phyloP scores from a whole-genome alignment of 2,797 vertebrate species.

The Parauchenoglanis punctatus region DNA sequence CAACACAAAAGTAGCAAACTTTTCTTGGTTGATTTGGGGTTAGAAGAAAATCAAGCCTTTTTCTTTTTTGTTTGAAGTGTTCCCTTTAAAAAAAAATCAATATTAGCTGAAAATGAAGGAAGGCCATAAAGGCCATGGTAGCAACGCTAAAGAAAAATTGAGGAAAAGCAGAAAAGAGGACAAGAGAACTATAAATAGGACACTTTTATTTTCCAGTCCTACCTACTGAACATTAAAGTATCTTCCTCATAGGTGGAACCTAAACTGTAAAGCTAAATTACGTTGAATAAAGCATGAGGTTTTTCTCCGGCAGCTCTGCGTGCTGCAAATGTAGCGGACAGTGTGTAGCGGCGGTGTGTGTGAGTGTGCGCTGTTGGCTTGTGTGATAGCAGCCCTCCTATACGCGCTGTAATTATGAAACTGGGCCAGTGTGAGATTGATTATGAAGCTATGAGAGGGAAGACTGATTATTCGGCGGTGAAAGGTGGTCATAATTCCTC shows the following conservation, averaged over 20 bases:
- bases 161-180: not conserved
- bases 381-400: conserved; percentile 50
- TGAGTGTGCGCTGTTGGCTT: conserved; percentile 4
- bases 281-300: conserved; percentile 32
- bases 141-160: not conserved
- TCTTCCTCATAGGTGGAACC: not conserved
- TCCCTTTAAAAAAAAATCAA: not conserved
- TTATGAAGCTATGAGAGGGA: conserved; percentile 53
- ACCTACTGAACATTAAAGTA: not conserved
- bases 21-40: not conserved
- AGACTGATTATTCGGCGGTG: conserved; percentile 56
- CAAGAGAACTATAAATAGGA: conserved; percentile 6
- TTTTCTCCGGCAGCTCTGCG: conserved; percentile 24
- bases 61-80: not conserved
- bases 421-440: conserved; percentile 59
- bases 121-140: not conserved
- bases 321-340: not conserved
- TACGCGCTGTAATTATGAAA: conserved; percentile 54
- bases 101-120: not conserved
- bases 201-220: not conserved
- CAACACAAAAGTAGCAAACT: not conserved
- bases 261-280: conserved; percentile 15
- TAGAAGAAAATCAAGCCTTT: not conserved
- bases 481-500: conserved; percentile 57
- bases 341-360: conserved; percentile 21